Percentiles rank a stretch among this genome's conserved stretches.
Conservation (phyloP, 30 jellyfish, hydroid and myxozoan species). For the Rhopilema esculentum region DNA sequence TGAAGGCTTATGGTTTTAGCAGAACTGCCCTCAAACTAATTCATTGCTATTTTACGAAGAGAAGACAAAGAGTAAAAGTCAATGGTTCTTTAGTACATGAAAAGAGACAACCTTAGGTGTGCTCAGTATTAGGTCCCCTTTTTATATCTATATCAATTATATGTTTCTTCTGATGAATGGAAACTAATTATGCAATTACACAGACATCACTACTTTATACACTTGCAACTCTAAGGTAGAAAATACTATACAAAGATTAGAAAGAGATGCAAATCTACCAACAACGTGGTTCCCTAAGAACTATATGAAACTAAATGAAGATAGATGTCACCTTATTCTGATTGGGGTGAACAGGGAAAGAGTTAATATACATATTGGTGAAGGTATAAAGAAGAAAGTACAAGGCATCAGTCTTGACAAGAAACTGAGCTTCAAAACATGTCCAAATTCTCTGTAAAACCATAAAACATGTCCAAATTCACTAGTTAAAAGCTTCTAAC, state of each 20-base stretch:
- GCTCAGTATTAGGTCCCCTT: constrained; percentile 19
- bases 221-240: not conserved
- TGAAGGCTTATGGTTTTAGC: constrained; percentile 5
- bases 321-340: no score
- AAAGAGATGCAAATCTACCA: constrained; percentile 13
- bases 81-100: constrained; percentile 34
- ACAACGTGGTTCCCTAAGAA: constrained; percentile 5
- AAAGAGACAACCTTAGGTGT: constrained; percentile 46
- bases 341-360: no score
- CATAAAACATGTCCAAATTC: no score
- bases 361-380: no score
- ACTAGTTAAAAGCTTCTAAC: no score
- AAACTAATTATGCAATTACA: constrained; percentile 3
- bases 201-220: not conserved
- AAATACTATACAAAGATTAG: not conserved
- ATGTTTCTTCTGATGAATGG: constrained; percentile 3
- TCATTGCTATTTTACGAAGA: constrained; percentile 23
- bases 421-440: no score
- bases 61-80: constrained; percentile 18
- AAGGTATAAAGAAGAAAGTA: no score
- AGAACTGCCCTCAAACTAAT: constrained; percentile 31
- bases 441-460: no score
- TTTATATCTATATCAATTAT: not conserved
- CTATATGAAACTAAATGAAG: constrained; percentile 1
- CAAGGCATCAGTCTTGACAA: no score